Base-by-base conservation (phyloP, 2,888 invertebrate species). In the Microdon myrmicae region DNA sequence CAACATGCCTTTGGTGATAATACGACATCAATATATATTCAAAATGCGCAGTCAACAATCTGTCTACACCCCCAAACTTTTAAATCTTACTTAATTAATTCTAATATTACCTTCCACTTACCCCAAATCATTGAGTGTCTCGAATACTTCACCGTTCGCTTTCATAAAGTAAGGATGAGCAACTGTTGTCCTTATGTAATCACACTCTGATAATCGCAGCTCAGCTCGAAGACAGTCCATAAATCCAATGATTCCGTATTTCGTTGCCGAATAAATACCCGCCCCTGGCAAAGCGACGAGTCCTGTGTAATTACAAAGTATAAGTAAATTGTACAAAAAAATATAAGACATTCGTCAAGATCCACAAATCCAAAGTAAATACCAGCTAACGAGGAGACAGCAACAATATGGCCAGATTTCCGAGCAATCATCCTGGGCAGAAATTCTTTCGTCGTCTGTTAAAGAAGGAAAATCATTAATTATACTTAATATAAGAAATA, bases 151-250 rank as follows among this genome's bases (percentile, higher is more conserved):
- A 26, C 78, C 76, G 32, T 71, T 66, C 12, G 80, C 80, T 47
- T 73, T 71, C 72, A 82, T 78, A 68, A 82, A 76, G 67, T 80
- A 81, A 8, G 82, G 79, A 71, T 80, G 80, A 38, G 80, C 75
- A 8, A 73, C 72, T 2, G 79, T 79, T 51, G 76, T 77, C 16
- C 76, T 70, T 7, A 79, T 77, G 45, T 73, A 75, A 59, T 79
- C 77, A 38, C 73, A 75, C 34, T 77, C 76, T 22, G 77, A 76
- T 31, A 75, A 71, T n/a, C 80, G 73, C 38, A 81, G 66, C 64
- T 81, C 81, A 14, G 74, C 73, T 9, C 78, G 71, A 19, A 79
- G 60, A 3, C 78, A 70, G 17, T 76, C 76, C 80, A 81, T 81
- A 37, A 82, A 78, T 32, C 81, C 82, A 44, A 77, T 72, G 25